A percentile compares a stretch with the other conserved stretches of the same genome.
Conservation (phyloP, 1,140 invertebrate species). For the Pseudachorutes palmiensis region DNA sequence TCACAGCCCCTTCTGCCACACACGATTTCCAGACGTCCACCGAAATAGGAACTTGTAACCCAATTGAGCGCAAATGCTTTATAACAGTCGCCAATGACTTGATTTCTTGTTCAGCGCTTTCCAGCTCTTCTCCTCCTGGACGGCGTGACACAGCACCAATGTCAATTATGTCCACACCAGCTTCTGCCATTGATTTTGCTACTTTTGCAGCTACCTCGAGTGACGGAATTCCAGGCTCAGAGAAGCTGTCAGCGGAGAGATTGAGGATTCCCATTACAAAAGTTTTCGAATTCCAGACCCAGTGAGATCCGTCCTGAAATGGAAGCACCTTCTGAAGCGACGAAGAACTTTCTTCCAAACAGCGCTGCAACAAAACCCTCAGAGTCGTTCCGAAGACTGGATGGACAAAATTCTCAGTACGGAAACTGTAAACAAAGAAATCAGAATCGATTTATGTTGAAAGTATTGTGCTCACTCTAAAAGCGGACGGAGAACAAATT, state of each 20-base stretch:
- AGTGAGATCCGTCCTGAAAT: background rate
- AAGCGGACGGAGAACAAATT: slow-evolving; percentile 2
- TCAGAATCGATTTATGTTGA: too few species aligned
- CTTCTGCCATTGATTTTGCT: background rate
- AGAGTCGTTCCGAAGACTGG: too few species aligned
- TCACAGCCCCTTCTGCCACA: background rate
- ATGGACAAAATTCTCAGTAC: too few species aligned
- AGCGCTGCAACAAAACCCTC: too few species aligned
- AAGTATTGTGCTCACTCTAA: background rate
- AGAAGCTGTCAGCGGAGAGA: background rate
- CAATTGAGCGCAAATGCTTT: background rate
- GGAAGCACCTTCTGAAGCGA: background rate
- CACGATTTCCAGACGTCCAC: background rate
- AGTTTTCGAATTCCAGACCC: background rate
- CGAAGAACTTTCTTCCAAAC: too few species aligned
- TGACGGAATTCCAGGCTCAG: background rate
- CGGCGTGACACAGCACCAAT: slow-evolving; percentile 3
- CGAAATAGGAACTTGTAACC: background rate
- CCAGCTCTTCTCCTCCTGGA: background rate
- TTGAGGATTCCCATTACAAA: slow-evolving; percentile 5
- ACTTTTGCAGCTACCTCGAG: background rate
- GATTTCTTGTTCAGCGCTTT: background rate
- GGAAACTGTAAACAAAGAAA: too few species aligned
- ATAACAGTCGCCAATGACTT: background rate
- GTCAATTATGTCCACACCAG: slow-evolving; percentile 2